Conservation (phyloP, 2,888 invertebrate species). For the Platycnemis pennipes region DNA sequence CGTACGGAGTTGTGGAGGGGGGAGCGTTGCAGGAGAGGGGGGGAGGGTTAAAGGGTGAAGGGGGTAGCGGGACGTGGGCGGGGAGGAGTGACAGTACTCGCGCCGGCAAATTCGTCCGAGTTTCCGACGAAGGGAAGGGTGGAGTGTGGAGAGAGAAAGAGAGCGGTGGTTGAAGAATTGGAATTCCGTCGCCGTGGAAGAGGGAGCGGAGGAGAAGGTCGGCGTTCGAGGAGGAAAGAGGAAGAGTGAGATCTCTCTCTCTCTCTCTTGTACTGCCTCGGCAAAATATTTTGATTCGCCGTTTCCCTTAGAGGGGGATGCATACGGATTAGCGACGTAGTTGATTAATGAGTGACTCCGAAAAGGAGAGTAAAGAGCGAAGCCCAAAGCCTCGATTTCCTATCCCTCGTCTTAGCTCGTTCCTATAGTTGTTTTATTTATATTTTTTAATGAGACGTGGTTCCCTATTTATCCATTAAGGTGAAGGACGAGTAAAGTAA, state of each 20-base stretch:
- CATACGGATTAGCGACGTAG: not conserved
- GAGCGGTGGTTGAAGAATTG: not conserved
- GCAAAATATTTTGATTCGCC: constrained; percentile 24
- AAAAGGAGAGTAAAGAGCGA: not conserved
- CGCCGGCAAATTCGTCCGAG: constrained; percentile 58
- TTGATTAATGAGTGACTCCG: not conserved
- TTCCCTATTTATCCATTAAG: not conserved
- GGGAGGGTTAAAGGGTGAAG: not conserved
- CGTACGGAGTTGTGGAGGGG: not conserved
- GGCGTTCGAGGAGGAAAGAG: not conserved
- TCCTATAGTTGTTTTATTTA: not conserved
- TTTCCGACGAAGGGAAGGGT: not conserved
- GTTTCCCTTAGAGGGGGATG: not conserved
- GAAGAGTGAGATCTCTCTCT: not conserved
- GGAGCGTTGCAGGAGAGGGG: not conserved
- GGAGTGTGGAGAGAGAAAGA: not conserved
- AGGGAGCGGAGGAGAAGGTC: not conserved
- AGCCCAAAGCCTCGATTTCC: not conserved
- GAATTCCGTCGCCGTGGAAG: not conserved
- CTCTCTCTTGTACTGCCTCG: not conserved
- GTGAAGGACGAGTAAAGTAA: not conserved
- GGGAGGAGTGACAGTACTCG: not conserved
- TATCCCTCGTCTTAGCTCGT: not conserved
- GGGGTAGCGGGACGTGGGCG: not conserved
- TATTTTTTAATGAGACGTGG: not conserved